phyloP scores from a whole-genome alignment of 2,113 vertebrate species.

The Oreochromis aureus region DNA sequence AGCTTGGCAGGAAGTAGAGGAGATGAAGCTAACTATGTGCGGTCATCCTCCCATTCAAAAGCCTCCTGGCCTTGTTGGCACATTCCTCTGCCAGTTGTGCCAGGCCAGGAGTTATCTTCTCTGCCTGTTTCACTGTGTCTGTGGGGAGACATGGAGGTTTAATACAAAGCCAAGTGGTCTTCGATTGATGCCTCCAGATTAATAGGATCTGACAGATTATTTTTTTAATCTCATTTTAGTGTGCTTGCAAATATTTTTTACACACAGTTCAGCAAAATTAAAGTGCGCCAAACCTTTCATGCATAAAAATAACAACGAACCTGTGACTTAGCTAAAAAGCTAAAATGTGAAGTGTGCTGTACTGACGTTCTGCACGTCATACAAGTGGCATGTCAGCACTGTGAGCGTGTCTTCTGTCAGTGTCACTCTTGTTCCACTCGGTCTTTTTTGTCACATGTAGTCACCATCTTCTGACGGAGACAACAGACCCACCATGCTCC shows the following conservation, averaged over 20 bases:
- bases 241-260: neutral
- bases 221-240: neutral
- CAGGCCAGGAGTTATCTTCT: conserved; percentile 43
- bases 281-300: neutral
- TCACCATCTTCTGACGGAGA: neutral
- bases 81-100: conserved; percentile 37
- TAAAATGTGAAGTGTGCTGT: neutral
- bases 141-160: conserved; percentile 42
- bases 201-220: neutral
- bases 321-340: neutral
- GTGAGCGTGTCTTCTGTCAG: conserved; percentile 8
- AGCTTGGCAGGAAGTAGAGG: conserved; percentile 26
- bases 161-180: conserved; percentile 24
- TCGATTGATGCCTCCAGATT: conserved; percentile 5
- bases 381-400: neutral
- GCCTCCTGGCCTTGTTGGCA: conserved; percentile 39
- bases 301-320: neutral
- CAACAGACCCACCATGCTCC: neutral
- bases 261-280: neutral
- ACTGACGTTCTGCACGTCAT: neutral
- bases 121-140: conserved; percentile 27
- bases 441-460: conserved; percentile 14
- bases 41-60: conserved; percentile 55
- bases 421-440: conserved; percentile 1
- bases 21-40: conserved; percentile 34